A percentile compares a stretch with the other conserved stretches of the same genome.
Evolutionary conservation across 2,113 vertebrate species (phyloP).

Genomic region (Pica pica): DNA sequence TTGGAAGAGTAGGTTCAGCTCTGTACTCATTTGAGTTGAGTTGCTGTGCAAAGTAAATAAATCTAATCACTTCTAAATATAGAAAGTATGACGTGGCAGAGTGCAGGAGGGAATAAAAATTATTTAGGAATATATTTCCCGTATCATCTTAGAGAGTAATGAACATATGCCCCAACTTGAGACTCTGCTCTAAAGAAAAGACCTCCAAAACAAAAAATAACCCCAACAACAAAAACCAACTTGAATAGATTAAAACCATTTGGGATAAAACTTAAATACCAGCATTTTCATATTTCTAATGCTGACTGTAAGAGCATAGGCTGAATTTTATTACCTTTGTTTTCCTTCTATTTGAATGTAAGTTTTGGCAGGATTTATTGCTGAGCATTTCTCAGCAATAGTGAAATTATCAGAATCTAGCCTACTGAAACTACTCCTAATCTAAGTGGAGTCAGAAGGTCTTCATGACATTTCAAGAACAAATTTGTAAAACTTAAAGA

Average conservation of each 20-base stretch:
- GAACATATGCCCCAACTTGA: not conserved
- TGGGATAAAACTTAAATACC: not conserved
- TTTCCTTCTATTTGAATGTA: not conserved
- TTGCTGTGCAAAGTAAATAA: conserved; percentile 31
- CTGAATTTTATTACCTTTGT: not conserved
- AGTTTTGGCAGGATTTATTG: not conserved
- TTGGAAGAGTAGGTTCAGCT: not conserved
- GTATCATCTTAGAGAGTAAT: not conserved
- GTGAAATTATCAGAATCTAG: not conserved
- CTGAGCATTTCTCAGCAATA: not conserved
- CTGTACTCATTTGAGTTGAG: not conserved
- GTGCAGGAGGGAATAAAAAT: not conserved
- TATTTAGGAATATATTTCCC: not conserved
- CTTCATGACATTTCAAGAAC: not conserved
- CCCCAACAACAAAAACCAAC: not conserved
- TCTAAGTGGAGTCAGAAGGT: not conserved
- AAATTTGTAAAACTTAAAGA: not conserved
- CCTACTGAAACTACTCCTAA: not conserved
- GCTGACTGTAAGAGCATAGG: not conserved
- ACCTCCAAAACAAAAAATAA: rapidly evolving
- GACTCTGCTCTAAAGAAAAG: not conserved
- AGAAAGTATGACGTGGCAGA: not conserved
- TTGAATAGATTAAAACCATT: not conserved
- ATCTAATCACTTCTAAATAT: conserved; percentile 29
- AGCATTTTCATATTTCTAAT: not conserved